These are phyloP conservation scores for Saxidomus purpurata DNA, from an alignment of 1,140 invertebrate genomes.

Conservation along the genomic window DNA sequence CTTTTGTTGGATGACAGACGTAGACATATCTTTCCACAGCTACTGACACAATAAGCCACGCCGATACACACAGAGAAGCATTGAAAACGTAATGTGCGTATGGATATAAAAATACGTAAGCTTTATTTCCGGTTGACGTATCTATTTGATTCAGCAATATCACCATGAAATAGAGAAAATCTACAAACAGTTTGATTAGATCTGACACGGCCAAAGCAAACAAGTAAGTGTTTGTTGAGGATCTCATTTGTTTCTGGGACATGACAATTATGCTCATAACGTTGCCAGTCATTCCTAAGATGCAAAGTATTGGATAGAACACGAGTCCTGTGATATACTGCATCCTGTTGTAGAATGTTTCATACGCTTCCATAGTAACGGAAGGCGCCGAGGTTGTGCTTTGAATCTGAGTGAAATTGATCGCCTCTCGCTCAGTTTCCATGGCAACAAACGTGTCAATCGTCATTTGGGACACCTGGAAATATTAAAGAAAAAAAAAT, in stretches of 20 bases:
- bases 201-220: constrained; percentile 92
- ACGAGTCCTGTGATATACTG: constrained; percentile 86
- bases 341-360: constrained; percentile 80
- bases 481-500: neutral
- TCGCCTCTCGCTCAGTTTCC: neutral
- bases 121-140: constrained; percentile 76
- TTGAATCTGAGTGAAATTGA: constrained; percentile 9
- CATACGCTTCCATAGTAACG: constrained; percentile 64
- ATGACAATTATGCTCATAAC: constrained; percentile 91
- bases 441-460: neutral
- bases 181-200: constrained; percentile 91
- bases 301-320: constrained; percentile 90
- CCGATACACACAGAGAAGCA: constrained; percentile 87
- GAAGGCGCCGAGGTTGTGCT: neutral
- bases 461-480: constrained; percentile 41
- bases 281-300: constrained; percentile 92
- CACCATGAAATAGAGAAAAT: constrained; percentile 90
- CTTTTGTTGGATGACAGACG: constrained; percentile 96
- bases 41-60: constrained; percentile 97
- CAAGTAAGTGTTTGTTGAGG: constrained; percentile 92
- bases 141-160: constrained; percentile 87
- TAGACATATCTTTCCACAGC: constrained; percentile 98
- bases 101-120: constrained; percentile 81
- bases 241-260: constrained; percentile 91
- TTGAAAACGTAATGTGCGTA: constrained; percentile 86